These are phyloP conservation scores for Antrozous pallidus DNA, from an alignment of 2,797 vertebrate genomes.

Conservation along the genomic window DNA sequence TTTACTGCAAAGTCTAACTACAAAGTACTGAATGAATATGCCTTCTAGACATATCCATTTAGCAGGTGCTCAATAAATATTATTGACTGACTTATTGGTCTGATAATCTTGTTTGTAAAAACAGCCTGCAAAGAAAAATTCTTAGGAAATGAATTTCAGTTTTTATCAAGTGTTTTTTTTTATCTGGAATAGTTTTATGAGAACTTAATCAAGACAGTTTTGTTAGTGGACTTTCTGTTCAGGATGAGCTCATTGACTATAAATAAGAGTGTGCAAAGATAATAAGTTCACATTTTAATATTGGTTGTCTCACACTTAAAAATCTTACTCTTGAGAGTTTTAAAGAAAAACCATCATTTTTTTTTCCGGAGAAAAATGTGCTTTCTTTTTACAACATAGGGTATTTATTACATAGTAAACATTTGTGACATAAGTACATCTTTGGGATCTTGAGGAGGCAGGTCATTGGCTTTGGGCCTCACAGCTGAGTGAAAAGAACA, in stretches of 20 bases:
- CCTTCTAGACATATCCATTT: background rate
- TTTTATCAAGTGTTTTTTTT: slow-evolving; percentile 11
- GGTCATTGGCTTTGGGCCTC: background rate
- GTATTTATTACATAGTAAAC: background rate
- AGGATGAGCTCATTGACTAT: background rate
- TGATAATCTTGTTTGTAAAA: slow-evolving; percentile 27
- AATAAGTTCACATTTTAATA: background rate
- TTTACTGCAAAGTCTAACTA: background rate
- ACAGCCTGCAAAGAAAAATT: background rate
- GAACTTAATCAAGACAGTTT: slow-evolving; percentile 1
- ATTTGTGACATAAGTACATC: background rate
- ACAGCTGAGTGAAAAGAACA: background rate
- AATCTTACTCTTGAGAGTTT: background rate
- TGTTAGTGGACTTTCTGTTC: background rate
- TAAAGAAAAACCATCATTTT: background rate
- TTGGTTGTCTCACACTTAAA: background rate
- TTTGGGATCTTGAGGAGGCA: background rate
- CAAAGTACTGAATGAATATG: background rate
- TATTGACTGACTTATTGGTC: background rate
- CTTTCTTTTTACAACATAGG: background rate
- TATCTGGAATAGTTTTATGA: background rate
- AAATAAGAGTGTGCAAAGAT: background rate
- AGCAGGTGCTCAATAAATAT: background rate
- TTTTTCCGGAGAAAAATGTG: background rate
- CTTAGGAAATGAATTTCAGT: background rate